Conservation (phyloP, 1,140 invertebrate species). For the Plectrocnemia conspersa region DNA sequence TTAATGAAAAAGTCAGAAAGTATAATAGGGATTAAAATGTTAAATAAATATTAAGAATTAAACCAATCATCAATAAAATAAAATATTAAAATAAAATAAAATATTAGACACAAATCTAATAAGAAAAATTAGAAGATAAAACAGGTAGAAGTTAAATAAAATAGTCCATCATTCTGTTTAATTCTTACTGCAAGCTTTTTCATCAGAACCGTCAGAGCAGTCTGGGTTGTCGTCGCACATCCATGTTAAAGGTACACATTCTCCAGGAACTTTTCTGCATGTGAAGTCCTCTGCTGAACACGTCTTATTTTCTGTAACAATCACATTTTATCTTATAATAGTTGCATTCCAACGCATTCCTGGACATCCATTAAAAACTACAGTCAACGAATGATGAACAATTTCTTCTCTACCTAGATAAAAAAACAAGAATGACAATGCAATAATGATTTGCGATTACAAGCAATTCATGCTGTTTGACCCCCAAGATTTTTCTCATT, state of each 20-base stretch:
- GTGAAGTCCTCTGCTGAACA: constrained; percentile 84
- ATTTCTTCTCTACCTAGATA: too few species aligned
- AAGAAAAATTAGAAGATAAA: neutral
- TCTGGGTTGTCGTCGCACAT: constrained; percentile 85
- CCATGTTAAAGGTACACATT: constrained; percentile 86
- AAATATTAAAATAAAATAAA: neutral
- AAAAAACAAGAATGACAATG: too few species aligned
- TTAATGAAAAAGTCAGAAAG: too few species aligned
- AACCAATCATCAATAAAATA: too few species aligned
- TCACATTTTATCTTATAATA: constrained; percentile 5
- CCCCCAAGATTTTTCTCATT: too few species aligned
- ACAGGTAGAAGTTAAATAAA: neutral
- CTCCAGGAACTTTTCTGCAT: constrained; percentile 69
- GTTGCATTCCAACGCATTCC: neutral
- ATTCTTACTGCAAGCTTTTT: constrained; percentile 81
- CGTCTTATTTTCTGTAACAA: constrained; percentile 64
- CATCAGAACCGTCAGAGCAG: constrained; percentile 85
- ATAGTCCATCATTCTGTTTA: neutral
- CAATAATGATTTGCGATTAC: too few species aligned
- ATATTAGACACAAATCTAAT: neutral
- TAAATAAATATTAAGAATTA: too few species aligned
- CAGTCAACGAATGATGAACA: too few species aligned
- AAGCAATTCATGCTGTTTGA: too few species aligned
- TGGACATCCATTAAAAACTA: constrained; percentile 19
- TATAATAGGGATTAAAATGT: neutral